Evolutionary conservation across 2,888 invertebrate genomes (phyloP), one percentile per base, ranked within the genome.

Genomic region (Luperina testacea): DNA sequence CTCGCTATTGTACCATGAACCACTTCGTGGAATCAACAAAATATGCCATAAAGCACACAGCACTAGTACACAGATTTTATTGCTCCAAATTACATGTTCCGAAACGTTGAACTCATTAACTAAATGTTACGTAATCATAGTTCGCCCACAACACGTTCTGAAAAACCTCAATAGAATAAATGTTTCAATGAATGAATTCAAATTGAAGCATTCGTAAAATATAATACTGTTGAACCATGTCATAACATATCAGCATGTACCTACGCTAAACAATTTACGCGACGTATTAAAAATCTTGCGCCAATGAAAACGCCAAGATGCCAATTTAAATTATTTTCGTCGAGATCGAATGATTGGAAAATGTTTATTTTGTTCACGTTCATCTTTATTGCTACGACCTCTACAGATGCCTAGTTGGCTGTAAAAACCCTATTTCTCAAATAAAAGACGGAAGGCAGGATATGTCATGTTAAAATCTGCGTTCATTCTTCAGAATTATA

Each of bases 11-110:
- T 84, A 79, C 82, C 74, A 78, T 87, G 81, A 75, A 73, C 83
- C 72, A 75, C 73, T 91, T 90, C 90, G 85, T 80, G 82, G 90
- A 91, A 90, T 82, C 73, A 77, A 84, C 80, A 72, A 86, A 88
- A 85, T 86, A 89, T 78, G 65, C 81, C 84, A 87, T 86, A 89
- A 85, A 86, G 83, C 86, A 86, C 81, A 82, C 70, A 83, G 53
- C 70, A 77, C 81, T 79, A 74, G 68, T 84, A 81, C 84, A 84
- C 76, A 87, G 81, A 90, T 90, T 93, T 93, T 93, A 94, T 93
- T 91, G 92, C 92, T 88, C 85, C 86, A 92, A 94, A 94, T 93
- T 93, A 94, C 90, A 93, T 87, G 92, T 93, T 92, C 90, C 91
- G 87, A 92, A 92, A 92, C 92, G 87, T 92, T 93, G 91, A 90